phyloP scores from a whole-genome alignment of 1,140 invertebrate species.

The Brachionus calyciflorus region DNA sequence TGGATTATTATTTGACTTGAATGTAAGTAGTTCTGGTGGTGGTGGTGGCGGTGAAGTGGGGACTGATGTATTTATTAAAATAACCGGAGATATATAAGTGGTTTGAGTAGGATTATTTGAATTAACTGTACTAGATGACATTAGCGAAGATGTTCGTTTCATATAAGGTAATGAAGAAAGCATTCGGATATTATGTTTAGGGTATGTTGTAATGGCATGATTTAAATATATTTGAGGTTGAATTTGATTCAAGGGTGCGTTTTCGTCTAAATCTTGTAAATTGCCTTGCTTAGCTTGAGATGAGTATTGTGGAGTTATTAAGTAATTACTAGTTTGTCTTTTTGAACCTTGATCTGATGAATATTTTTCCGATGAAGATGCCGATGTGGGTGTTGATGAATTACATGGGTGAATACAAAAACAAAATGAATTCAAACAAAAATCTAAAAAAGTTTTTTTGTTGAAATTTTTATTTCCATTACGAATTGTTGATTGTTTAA shows the following conservation, averaged over 20 bases:
- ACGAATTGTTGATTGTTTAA: neutral
- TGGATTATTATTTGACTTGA: constrained; percentile 5
- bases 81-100: constrained; percentile 20
- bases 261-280: constrained; percentile 5
- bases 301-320: neutral
- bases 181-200: constrained; percentile 8
- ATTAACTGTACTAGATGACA: constrained; percentile 11
- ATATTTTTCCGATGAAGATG: neutral
- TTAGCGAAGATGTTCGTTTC: constrained; percentile 18
- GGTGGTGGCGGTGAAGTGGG: constrained; percentile 12
- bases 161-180: constrained; percentile 28
- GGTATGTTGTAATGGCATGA: neutral
- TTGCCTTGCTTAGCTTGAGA: neutral
- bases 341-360: neutral
- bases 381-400: neutral
- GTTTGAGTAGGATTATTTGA: constrained; percentile 37
- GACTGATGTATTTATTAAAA: neutral
- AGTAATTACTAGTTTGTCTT: constrained; percentile 12
- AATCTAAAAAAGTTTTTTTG: constrained; percentile 8
- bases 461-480: neutral
- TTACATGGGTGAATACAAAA: neutral
- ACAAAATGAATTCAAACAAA: constrained; percentile 12
- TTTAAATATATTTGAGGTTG: neutral
- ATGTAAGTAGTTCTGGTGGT: neutral
- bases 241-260: neutral